phyloP scores from a whole-genome alignment of 2,113 vertebrate species.

The Phrynocephalus versicolor region DNA sequence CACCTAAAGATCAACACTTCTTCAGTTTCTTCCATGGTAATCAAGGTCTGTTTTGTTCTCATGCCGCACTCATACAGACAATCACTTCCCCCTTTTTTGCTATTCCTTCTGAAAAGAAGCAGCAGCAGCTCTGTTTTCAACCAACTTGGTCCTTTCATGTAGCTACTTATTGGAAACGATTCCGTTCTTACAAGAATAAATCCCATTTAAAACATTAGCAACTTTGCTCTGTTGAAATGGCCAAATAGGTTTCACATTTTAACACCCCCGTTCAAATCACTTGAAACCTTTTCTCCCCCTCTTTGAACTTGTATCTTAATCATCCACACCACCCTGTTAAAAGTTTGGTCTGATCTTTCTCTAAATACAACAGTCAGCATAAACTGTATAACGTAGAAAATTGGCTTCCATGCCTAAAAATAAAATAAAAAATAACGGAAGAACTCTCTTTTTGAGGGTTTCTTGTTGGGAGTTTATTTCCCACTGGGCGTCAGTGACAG shows the following conservation, averaged over 20 bases:
- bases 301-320: constrained; percentile 5
- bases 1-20: too few relatives aligned
- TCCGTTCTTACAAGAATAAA: constrained; percentile 56
- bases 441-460: too few relatives aligned
- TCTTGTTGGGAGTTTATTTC: too few relatives aligned
- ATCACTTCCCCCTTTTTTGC: not conserved
- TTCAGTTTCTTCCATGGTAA: too few relatives aligned
- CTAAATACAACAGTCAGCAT: constrained; percentile 4
- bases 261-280: constrained; percentile 37
- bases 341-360: constrained; percentile 19
- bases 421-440: not conserved
- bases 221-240: constrained; percentile 55
- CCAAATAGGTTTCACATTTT: constrained; percentile 53
- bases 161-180: constrained; percentile 52
- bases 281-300: not conserved
- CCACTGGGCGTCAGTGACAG: too few relatives aligned
- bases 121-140: not conserved
- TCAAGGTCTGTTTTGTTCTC: constrained; percentile 13
- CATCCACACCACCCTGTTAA: constrained; percentile 42
- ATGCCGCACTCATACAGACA: not conserved
- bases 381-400: constrained; percentile 3
- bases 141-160: constrained; percentile 24
- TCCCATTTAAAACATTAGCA: constrained; percentile 61
- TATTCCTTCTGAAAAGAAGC: constrained; percentile 16
- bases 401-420: constrained; percentile 1